Conservation (phyloP, 2,888 invertebrate genomes). For the Scrobipalpa atriplicella region DNA sequence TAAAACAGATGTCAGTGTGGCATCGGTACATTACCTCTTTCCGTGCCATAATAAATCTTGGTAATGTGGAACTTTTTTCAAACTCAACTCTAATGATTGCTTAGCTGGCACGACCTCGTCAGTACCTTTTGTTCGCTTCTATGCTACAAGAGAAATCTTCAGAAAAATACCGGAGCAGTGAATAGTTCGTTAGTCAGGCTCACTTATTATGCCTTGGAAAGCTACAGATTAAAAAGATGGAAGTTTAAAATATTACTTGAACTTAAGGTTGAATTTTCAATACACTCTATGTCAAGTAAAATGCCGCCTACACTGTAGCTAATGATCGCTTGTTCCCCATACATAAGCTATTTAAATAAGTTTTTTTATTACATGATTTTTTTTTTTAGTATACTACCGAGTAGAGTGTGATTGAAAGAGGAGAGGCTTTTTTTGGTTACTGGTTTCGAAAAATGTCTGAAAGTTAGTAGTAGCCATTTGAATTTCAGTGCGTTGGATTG, state of each 20-base stretch:
- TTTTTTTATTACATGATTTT: no score
- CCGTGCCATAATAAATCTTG: neutral
- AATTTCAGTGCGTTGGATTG: no score
- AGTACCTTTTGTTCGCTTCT: constrained; percentile 1
- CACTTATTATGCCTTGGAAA: neutral
- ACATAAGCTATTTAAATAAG: no score
- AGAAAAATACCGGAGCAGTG: neutral
- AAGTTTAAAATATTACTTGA: neutral
- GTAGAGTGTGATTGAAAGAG: no score
- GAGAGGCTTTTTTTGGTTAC: no score
- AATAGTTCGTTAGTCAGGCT: neutral
- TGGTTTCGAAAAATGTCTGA: no score
- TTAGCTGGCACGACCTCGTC: neutral
- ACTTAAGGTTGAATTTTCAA: neutral
- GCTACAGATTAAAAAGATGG: neutral
- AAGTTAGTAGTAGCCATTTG: no score
- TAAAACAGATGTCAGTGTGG: neutral
- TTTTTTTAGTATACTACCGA: no score
- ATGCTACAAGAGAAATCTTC: neutral
- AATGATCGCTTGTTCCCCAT: no score
- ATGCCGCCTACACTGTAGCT: no score
- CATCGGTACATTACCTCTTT: neutral
- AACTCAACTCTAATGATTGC: neutral
- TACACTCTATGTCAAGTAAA: neutral
- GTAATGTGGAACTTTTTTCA: neutral